These are phyloP conservation scores for Spongilla lacustris DNA, from an alignment of 37 sponge, comb jelly and placozoan genomes.

Conservation along the genomic window DNA sequence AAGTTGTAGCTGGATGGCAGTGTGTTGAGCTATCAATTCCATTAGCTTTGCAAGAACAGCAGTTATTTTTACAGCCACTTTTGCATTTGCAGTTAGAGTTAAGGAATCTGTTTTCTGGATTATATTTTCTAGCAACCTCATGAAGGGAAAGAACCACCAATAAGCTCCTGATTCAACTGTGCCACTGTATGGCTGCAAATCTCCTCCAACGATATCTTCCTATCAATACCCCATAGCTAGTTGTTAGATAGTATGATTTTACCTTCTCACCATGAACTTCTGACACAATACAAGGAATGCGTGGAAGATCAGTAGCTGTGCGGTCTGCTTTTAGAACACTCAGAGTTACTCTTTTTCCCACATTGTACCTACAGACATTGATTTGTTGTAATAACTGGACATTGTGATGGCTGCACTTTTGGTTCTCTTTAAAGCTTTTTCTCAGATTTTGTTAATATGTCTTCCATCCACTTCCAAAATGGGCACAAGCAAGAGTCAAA, in stretches of 20 bases:
- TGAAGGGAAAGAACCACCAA: background rate
- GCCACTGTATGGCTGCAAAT: no score
- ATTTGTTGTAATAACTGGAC: background rate
- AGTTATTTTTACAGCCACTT: background rate
- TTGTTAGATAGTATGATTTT: no score
- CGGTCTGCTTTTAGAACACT: background rate
- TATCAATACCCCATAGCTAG: no score
- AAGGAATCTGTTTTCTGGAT: background rate
- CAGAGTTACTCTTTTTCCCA: background rate
- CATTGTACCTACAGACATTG: background rate
- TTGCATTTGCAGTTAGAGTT: background rate
- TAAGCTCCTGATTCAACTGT: background rate
- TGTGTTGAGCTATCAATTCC: background rate
- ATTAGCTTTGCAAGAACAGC: background rate
- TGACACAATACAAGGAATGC: background rate
- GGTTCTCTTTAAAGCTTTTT: background rate
- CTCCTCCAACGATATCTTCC: no score
- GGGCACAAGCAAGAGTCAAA: no score
- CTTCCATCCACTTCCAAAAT: no score
- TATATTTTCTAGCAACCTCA: background rate
- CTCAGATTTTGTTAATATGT: background rate
- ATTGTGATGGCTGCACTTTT: background rate
- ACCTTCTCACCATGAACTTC: background rate
- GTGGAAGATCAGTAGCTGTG: background rate
- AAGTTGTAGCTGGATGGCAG: background rate